A percentile compares a stretch with the other conserved stretches of the same genome.
phyloP scores from a whole-genome alignment of 2,113 vertebrate genomes.

The Onychorhynchus coronatus region DNA sequence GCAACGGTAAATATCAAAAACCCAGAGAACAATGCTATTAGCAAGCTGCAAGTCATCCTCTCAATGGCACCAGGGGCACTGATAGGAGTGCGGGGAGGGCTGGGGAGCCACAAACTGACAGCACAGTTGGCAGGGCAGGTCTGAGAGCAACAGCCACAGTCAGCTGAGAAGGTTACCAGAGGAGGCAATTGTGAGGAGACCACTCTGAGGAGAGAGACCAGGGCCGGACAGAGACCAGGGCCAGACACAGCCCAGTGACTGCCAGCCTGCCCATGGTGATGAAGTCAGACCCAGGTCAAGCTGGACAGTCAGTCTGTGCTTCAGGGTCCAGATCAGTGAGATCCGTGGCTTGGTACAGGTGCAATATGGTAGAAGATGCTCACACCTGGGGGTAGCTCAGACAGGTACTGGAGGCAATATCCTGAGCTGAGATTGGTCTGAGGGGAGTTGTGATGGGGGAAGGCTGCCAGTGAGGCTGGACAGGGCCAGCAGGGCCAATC shows the following conservation, averaged over 20 bases:
- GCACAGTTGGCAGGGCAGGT: background rate
- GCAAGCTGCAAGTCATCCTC: background rate
- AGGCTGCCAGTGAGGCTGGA: background rate
- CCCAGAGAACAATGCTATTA: background rate
- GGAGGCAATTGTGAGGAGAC: rapidly evolving
- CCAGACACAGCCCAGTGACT: background rate
- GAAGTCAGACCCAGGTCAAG: background rate
- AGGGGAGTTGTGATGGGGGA: rapidly evolving
- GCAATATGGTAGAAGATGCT: rapidly evolving
- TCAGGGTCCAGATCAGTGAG: background rate
- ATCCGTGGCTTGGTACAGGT: background rate
- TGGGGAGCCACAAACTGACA: background rate
- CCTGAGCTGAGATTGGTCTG: rapidly evolving
- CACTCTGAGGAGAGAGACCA: background rate
- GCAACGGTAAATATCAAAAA: background rate
- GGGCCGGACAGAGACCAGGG: background rate
- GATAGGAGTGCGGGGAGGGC: background rate
- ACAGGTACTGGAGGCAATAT: too few relatives aligned
- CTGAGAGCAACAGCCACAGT: background rate
- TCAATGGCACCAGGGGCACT: rapidly evolving
- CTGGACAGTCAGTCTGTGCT: background rate
- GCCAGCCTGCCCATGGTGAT: background rate
- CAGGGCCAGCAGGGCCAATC: background rate
- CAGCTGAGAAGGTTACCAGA: background rate
- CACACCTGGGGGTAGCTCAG: background rate